phyloP scores from a whole-genome alignment of 2,113 vertebrate genomes.

The Ptyas mucosa region DNA sequence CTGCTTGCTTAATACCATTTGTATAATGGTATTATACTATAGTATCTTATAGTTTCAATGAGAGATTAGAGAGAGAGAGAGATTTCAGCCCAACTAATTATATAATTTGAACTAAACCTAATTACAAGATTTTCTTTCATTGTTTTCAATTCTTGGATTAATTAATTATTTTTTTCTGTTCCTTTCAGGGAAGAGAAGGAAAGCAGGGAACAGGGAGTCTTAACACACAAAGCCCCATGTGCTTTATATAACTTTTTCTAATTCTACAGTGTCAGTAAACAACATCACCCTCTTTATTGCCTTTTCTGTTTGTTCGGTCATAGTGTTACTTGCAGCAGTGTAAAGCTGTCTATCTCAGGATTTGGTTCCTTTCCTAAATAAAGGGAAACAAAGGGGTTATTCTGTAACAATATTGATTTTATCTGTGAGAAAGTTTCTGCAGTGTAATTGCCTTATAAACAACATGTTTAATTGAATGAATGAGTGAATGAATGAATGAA shows the following conservation, averaged over 20 bases:
- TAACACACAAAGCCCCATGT: background rate
- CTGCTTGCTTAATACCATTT: background rate
- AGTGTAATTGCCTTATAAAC: background rate
- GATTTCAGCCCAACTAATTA: background rate
- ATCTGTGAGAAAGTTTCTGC: constrained; percentile 5
- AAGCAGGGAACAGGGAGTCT: background rate
- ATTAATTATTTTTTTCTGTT: background rate
- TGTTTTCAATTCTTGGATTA: background rate
- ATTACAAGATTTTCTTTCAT: background rate
- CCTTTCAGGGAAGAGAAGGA: background rate
- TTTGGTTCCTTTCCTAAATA: constrained; percentile 9
- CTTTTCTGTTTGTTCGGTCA: constrained; percentile 21
- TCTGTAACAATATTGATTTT: constrained; percentile 22
- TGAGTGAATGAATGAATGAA: background rate
- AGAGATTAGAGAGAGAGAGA: too few relatives aligned
- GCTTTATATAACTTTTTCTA: background rate
- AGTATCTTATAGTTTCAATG: background rate
- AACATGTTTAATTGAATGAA: background rate
- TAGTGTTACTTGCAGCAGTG: background rate
- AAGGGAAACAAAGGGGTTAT: constrained; percentile 36
- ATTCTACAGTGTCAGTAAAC: constrained; percentile 23
- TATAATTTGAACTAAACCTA: background rate
- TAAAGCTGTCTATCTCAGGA: constrained; percentile 20
- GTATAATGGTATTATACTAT: background rate
- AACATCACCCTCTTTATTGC: constrained; percentile 17